phyloP scores from a whole-genome alignment of 2,888 invertebrate genomes.

The Augochlorella aurata region DNA sequence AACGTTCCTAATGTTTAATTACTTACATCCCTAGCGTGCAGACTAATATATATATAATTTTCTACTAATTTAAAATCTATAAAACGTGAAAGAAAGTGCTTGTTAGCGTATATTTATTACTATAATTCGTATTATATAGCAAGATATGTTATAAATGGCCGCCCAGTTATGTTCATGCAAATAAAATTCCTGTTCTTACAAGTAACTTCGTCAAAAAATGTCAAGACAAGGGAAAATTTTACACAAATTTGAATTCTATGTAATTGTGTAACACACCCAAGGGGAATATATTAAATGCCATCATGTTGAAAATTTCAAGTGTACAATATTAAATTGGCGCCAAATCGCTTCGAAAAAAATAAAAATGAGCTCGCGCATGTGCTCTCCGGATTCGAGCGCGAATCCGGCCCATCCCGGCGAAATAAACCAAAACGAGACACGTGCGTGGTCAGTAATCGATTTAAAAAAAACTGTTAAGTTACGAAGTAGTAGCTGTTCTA shows the following conservation, averaged over 20 bases:
- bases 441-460: not conserved
- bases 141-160: conserved; percentile 7
- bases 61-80: not conserved
- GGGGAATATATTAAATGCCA: not conserved
- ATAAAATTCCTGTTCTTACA: not conserved
- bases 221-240: not conserved
- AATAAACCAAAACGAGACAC: conserved; percentile 27
- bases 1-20: not conserved
- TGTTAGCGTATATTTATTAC: not conserved
- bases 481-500: not conserved
- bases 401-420: conserved; percentile 19
- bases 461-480: not conserved
- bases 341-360: conserved; percentile 24
- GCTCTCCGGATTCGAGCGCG: conserved; percentile 45
- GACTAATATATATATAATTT: not conserved
- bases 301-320: not conserved
- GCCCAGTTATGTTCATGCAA: not conserved
- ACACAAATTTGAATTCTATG: not conserved
- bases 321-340: conserved; percentile 36
- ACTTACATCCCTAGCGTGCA: not conserved
- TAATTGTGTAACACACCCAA: not conserved
- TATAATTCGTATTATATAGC: not conserved
- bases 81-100: not conserved
- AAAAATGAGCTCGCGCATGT: conserved; percentile 29
- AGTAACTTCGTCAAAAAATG: not conserved